Evolutionary conservation across 2,888 invertebrate genomes (phyloP).

Genomic region (Stenichneumon culpator): DNA sequence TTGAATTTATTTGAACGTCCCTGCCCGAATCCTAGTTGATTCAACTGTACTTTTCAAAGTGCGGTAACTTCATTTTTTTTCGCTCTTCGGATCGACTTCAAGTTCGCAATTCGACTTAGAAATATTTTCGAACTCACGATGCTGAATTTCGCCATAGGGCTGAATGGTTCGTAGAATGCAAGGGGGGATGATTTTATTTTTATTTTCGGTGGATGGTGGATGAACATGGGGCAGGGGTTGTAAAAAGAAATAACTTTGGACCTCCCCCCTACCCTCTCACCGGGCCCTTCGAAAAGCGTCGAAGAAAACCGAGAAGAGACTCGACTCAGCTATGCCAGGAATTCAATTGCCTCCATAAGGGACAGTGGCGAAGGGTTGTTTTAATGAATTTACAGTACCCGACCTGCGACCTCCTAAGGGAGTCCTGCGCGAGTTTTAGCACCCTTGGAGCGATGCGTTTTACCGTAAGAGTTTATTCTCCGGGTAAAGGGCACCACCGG

Average conservation of each 20-base stretch:
- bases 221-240: conserved; percentile 10
- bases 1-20: no score
- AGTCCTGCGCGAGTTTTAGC: conserved; percentile 20
- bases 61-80: neutral
- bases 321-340: conserved; percentile 76
- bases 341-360: conserved; percentile 79
- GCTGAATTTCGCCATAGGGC: neutral
- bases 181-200: conserved; percentile 36
- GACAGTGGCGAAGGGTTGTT: conserved; percentile 81
- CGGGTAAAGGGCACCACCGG: conserved; percentile 5
- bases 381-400: conserved; percentile 81
- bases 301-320: conserved; percentile 53
- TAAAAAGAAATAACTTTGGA: conserved; percentile 34
- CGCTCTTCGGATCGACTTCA: neutral
- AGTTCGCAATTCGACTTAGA: neutral
- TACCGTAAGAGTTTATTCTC: conserved; percentile 58
- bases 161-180: neutral
- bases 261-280: neutral
- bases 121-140: neutral
- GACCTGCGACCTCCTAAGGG: conserved; percentile 27
- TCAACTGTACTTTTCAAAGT: no score
- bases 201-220: neutral
- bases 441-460: conserved; percentile 48
- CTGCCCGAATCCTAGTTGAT: no score
- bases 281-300: conserved; percentile 2